Evolutionary conservation across 2,797 vertebrate genomes (phyloP).

Genomic region (Bovichtus diacanthus): DNA sequence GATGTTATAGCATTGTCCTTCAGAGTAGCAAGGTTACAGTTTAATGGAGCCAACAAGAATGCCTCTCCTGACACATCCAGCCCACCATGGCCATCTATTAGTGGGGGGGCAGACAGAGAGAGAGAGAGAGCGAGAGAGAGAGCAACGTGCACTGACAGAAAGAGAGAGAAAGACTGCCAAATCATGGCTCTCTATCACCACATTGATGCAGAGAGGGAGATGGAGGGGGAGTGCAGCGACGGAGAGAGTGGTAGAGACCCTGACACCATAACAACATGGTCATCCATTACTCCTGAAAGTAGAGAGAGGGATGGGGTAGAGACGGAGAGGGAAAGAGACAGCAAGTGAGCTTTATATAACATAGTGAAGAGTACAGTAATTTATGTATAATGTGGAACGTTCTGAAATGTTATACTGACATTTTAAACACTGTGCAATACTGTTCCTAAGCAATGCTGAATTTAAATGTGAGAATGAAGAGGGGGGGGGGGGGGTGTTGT

Average conservation of each 20-base stretch:
- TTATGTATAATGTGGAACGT: neutral
- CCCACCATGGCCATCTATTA: conserved; percentile 58
- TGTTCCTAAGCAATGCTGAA: neutral
- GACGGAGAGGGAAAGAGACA: neutral
- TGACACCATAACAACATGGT: conserved; percentile 41
- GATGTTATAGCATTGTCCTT: conserved; percentile 63
- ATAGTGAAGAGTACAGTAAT: neutral
- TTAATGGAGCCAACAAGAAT: conserved; percentile 70
- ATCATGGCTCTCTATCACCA: conserved; percentile 37
- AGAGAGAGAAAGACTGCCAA: conserved; percentile 21
- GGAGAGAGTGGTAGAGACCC: conserved; percentile 28
- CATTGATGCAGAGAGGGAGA: conserved; percentile 29
- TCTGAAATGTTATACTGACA: neutral
- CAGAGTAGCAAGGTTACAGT: conserved; percentile 69
- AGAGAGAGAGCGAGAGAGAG: conserved; percentile 13
- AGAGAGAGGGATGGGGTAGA: conserved; percentile 1
- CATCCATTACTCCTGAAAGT: conserved; percentile 50
- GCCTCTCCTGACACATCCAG: conserved; percentile 62
- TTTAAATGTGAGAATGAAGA: neutral
- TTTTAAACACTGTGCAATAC: neutral
- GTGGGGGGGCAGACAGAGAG: conserved; percentile 15
- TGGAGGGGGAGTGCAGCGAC: neutral
- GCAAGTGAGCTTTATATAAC: neutral
- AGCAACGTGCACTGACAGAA: conserved; percentile 9
- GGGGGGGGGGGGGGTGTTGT: neutral